Evolutionary conservation across 2,113 vertebrate species (phyloP).

Genomic region (Lonchura striata): DNA sequence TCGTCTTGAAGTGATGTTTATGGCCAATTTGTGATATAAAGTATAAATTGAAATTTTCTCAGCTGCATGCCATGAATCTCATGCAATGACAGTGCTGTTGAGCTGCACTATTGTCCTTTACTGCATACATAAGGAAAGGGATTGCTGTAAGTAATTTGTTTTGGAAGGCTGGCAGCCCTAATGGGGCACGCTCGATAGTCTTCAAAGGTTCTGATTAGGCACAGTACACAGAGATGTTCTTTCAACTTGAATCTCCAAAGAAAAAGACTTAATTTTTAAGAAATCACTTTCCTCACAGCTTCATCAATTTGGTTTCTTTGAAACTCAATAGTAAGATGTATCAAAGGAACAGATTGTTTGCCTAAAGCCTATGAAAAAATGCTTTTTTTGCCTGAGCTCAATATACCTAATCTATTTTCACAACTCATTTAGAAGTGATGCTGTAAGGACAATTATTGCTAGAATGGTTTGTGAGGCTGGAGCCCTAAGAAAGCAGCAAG

Average conservation of each 20-base stretch:
- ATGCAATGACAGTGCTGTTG: not conserved
- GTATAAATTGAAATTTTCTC: constrained; percentile 67
- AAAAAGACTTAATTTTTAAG: constrained; percentile 61
- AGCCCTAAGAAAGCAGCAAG: constrained; percentile 5
- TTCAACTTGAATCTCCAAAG: constrained; percentile 61
- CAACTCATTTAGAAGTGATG: constrained; percentile 34
- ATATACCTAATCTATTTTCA: constrained; percentile 46
- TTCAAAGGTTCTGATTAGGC: constrained; percentile 73
- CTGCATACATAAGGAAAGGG: constrained; percentile 42
- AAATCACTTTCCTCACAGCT: constrained; percentile 47
- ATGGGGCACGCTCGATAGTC: constrained; percentile 64
- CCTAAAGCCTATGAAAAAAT: constrained; percentile 31
- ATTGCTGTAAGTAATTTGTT: constrained; percentile 71
- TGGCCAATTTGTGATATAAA: constrained; percentile 60
- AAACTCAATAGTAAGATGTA: constrained; percentile 46
- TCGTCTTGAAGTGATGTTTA: constrained; percentile 60
- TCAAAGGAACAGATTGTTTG: constrained; percentile 57
- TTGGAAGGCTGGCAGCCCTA: constrained; percentile 63
- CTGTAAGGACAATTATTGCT: constrained; percentile 26
- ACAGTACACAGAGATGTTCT: constrained; percentile 56
- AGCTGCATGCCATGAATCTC: constrained; percentile 78
- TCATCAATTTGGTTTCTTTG: constrained; percentile 53
- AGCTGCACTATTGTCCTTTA: constrained; percentile 56
- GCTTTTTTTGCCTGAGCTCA: constrained; percentile 6
- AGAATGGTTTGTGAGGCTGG: not conserved